Evolutionary conservation across 2,888 invertebrate genomes (phyloP).

Genomic region (Adela reaumurella): DNA sequence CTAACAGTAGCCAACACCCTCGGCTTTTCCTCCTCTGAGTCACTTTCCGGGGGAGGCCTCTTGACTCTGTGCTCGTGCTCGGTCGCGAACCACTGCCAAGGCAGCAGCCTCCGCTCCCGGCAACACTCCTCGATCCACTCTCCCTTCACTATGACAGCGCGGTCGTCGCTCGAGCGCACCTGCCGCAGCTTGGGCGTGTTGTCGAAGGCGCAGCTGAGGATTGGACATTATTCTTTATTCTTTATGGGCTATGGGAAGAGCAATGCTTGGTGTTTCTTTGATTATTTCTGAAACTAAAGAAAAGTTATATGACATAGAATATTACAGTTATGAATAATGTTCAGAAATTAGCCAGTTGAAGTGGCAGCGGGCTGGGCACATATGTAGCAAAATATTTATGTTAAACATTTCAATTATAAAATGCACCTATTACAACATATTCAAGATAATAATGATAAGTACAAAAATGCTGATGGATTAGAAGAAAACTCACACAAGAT

Average conservation of each 20-base stretch:
- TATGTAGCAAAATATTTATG: neutral
- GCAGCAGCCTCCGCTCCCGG: constrained; percentile 54
- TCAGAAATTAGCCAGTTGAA: too few relatives aligned
- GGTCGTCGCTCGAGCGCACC: constrained; percentile 59
- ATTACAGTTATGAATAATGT: neutral
- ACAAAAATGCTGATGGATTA: neutral
- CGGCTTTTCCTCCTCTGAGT: too few relatives aligned
- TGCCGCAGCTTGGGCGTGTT: constrained; percentile 85
- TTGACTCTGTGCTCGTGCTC: constrained; percentile 33
- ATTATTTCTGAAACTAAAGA: too few relatives aligned
- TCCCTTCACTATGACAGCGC: constrained; percentile 62
- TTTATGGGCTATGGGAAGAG: too few relatives aligned
- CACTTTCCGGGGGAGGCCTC: too few relatives aligned
- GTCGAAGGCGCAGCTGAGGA: constrained; percentile 82
- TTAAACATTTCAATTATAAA: neutral
- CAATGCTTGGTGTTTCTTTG: too few relatives aligned
- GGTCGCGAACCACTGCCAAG: constrained; percentile 63
- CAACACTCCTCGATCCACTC: constrained; percentile 74
- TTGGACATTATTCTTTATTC: too few relatives aligned
- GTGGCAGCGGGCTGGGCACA: neutral
- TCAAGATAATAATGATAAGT: constrained; percentile 13
- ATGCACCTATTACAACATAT: too few relatives aligned
- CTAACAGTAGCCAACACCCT: too few relatives aligned
- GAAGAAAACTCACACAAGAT: constrained; percentile 85
- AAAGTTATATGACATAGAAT: too few relatives aligned